Conservation (phyloP, 2,113 vertebrate genomes). For the Formicarius rufipectus region DNA sequence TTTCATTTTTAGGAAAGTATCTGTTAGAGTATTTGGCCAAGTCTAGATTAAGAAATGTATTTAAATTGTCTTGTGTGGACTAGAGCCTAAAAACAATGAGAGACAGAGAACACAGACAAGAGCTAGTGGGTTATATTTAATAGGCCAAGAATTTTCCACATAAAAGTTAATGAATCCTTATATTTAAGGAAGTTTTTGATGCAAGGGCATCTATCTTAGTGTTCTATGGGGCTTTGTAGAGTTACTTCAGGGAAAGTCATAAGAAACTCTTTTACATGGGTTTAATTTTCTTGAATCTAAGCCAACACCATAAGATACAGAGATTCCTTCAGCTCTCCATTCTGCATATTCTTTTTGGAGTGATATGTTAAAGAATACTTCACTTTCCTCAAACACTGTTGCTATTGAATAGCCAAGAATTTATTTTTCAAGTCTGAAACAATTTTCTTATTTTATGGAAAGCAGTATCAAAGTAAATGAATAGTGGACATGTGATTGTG, state of each 20-base stretch:
- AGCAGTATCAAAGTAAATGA: neutral
- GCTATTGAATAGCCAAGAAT: neutral
- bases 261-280: neutral
- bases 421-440: neutral
- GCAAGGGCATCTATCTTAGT: neutral
- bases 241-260: neutral
- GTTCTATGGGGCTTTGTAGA: neutral
- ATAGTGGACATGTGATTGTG: neutral
- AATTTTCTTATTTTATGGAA: neutral
- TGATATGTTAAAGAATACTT: neutral
- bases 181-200: neutral
- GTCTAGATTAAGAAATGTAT: neutral
- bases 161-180: neutral
- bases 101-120: neutral
- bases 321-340: neutral
- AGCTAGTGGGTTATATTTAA: neutral
- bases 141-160: neutral
- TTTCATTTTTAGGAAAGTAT: neutral
- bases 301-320: neutral
- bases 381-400: neutral
- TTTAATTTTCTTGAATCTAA: neutral
- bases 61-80: neutral
- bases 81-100: neutral
- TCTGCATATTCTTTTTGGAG: neutral
- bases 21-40: neutral